These are phyloP conservation scores for Heliconius nattereri DNA, from an alignment of 1,140 invertebrate genomes.

Conservation along the genomic window DNA sequence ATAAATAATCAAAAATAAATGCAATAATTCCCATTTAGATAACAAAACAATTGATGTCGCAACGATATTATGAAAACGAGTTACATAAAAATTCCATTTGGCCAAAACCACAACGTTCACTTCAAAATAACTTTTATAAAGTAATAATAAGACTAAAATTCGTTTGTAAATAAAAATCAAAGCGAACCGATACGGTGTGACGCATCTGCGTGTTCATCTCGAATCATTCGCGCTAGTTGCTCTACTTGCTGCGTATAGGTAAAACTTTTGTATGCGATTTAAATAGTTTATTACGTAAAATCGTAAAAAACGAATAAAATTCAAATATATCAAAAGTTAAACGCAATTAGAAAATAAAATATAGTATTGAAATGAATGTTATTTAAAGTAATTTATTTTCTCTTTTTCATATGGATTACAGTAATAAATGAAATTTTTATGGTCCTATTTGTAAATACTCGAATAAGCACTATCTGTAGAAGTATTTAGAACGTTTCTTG, in stretches of 20 bases:
- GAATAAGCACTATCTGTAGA: no score
- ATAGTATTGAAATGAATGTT: neutral
- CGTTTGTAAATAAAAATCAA: neutral
- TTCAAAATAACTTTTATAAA: neutral
- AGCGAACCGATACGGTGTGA: slow-evolving; percentile 23
- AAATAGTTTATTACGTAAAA: slow-evolving; percentile 20
- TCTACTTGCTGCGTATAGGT: slow-evolving; percentile 33
- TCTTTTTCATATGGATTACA: neutral
- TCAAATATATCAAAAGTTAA: neutral
- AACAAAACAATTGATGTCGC: slow-evolving; percentile 10
- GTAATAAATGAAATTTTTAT: no score
- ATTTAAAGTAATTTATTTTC: neutral
- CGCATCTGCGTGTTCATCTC: slow-evolving; percentile 42
- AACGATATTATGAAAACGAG: slow-evolving; percentile 26
- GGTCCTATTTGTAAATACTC: neutral
- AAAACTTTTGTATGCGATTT: neutral
- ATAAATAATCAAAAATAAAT: neutral
- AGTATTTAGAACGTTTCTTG: no score
- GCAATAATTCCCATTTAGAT: neutral
- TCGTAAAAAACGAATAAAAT: neutral
- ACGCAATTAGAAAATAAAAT: neutral
- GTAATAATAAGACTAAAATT: neutral
- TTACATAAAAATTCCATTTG: slow-evolving; percentile 3
- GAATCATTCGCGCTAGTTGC: slow-evolving; percentile 42
- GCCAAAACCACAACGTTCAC: neutral